These are phyloP conservation scores for Mycteria americana DNA, from an alignment of 2,797 vertebrate genomes.

Conservation along the genomic window DNA sequence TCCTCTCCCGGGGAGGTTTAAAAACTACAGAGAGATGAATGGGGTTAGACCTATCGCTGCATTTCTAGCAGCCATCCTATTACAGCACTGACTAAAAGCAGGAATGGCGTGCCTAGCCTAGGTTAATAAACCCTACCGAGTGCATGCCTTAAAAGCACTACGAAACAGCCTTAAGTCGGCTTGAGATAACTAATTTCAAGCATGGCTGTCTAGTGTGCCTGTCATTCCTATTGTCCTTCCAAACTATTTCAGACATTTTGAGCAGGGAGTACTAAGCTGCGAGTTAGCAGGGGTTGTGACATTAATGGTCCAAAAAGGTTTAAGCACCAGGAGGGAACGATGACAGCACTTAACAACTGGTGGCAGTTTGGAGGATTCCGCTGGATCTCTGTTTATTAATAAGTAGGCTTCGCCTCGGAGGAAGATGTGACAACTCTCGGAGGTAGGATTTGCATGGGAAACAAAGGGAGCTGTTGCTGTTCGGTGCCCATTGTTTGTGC, in stretches of 20 bases:
- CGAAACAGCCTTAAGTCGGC: constrained; percentile 65
- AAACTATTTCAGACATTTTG: constrained; percentile 84
- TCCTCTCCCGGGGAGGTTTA: constrained; percentile 46
- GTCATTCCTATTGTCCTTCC: constrained; percentile 77
- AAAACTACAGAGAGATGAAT: constrained; percentile 55
- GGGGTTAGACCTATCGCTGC: constrained; percentile 62
- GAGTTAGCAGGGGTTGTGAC: constrained; percentile 77
- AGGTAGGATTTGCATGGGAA: constrained; percentile 81
- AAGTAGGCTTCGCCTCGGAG: constrained; percentile 70
- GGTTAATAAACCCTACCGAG: constrained; percentile 61
- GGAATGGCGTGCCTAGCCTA: constrained; percentile 62
- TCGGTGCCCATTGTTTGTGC: background rate
- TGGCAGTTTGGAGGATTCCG: constrained; percentile 70
- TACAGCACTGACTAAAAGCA: constrained; percentile 69
- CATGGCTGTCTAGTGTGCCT: constrained; percentile 78
- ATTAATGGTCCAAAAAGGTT: constrained; percentile 72
- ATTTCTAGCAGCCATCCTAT: constrained; percentile 68
- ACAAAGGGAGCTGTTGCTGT: constrained; percentile 78
- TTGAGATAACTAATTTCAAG: constrained; percentile 77
- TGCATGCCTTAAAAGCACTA: constrained; percentile 62
- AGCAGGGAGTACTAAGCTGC: constrained; percentile 70
- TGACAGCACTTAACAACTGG: constrained; percentile 67
- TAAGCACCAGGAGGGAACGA: constrained; percentile 66
- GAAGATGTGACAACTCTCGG: constrained; percentile 77
- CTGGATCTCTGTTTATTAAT: constrained; percentile 69